Conservation (phyloP, 2,113 vertebrate genomes). For the Halcyon malimbica region DNA sequence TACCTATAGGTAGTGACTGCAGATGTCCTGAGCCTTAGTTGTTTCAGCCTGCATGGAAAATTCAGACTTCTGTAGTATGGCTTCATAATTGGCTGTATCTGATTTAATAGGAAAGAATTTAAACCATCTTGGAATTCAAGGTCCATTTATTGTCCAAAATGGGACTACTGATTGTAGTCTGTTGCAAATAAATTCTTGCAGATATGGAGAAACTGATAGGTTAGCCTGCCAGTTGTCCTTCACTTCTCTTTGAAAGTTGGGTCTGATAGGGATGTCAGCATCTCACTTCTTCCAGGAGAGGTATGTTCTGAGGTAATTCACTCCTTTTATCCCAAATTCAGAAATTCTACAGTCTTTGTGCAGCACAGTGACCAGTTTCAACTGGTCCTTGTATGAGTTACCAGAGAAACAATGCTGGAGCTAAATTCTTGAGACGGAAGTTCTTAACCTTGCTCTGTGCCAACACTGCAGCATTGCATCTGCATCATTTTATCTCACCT, state of each 20-base stretch:
- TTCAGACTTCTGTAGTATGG: background rate
- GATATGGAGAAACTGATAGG: background rate
- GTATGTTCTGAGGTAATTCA: background rate
- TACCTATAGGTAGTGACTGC: background rate
- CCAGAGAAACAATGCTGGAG: background rate
- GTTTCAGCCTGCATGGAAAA: background rate
- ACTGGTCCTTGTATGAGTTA: background rate
- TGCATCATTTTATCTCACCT: background rate
- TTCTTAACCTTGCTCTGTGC: background rate
- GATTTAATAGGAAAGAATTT: background rate
- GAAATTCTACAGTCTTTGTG: background rate
- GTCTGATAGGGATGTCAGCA: background rate
- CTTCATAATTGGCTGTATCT: background rate
- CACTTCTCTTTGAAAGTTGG: background rate
- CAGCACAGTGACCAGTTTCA: background rate
- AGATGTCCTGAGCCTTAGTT: background rate
- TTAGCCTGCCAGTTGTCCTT: background rate
- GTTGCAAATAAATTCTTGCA: background rate
- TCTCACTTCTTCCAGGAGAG: background rate
- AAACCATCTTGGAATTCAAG: background rate
- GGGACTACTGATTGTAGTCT: background rate
- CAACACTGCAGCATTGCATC: background rate
- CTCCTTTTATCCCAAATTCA: background rate
- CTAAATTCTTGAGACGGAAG: background rate
- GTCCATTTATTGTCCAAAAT: background rate